Evolutionary conservation across 1,140 invertebrate species (phyloP).

Genomic region (Melipona quadrifasciata): DNA sequence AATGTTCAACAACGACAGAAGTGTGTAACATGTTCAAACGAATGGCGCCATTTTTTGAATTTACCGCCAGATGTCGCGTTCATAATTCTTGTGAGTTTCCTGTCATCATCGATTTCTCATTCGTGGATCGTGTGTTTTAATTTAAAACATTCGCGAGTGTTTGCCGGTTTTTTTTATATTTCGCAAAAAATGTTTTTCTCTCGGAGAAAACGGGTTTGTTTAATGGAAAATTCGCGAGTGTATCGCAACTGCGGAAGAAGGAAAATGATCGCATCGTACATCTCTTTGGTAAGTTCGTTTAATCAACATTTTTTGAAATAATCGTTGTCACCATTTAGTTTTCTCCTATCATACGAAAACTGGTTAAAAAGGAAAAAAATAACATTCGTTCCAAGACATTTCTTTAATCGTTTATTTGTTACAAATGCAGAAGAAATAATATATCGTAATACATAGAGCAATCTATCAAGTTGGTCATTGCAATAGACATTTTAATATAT

Average conservation of each 20-base stretch:
- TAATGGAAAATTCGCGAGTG: background rate
- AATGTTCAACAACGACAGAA: background rate
- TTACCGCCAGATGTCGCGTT: background rate
- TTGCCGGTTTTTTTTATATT: background rate
- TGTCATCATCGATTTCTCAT: background rate
- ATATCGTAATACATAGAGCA: slow-evolving; percentile 51
- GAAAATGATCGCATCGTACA: background rate
- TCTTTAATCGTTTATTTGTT: slow-evolving; percentile 55
- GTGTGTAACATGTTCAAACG: background rate
- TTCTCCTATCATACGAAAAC: background rate
- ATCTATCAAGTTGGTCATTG: slow-evolving; percentile 66
- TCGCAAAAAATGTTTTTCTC: background rate
- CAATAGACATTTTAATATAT: slow-evolving; percentile 36
- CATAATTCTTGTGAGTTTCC: background rate
- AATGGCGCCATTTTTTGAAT: background rate
- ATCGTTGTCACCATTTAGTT: background rate
- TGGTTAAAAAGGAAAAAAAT: background rate
- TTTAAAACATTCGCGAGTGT: background rate
- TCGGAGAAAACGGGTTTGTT: background rate
- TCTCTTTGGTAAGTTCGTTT: background rate
- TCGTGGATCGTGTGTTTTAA: background rate
- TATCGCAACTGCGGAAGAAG: background rate
- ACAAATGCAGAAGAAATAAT: slow-evolving; percentile 58
- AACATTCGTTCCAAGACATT: background rate
- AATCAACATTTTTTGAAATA: background rate